Evolutionary conservation across 2,888 invertebrate genomes (phyloP), one percentile per base, ranked within the genome.

Genomic region (Orgyia antiqua): DNA sequence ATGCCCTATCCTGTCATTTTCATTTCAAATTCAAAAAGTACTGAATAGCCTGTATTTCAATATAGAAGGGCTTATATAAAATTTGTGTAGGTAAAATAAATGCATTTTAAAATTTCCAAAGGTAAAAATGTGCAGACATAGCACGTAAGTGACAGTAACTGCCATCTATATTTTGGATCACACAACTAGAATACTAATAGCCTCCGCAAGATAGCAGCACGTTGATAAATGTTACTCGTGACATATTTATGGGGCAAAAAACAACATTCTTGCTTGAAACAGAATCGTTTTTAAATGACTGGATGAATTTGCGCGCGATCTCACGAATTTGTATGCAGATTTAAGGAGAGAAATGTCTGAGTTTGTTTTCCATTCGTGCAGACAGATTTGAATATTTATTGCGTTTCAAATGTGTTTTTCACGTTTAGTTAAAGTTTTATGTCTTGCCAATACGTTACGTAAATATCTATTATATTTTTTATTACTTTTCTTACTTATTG

Each of bases 261-360:
- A 77, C 73, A 72, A 71, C 69, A 62, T 68, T 63, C 67, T 65
- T 68, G 51, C 70, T 67, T 65, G 67, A 73, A 77, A 75, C 71
- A 68, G 70, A 77, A 78, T 76, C 75, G 76, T 59, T 77, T 77
- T 79, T 77, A 82, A 82, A 82, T 83, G 80, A 82, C 77, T 76
- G 60, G 65, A 73, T 71, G 79, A 82, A 79, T 83, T 79, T 79
- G 75, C 63, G 65, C 68, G 73, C 70, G 76, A 78, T 76, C 71
- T 77, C 73, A 69, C 77, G 75, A 79, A 77, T 78, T 75, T 78
- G 75, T 77, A 77, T 77, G 74, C 69, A 77, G 77, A 78, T 77
- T 77, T 73, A 77, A 68, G 72, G 63, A 75, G 75, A 73, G 69
- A 73, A 73, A 73, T 68, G 71, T 74, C 68, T 72, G 64, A 72